Evolutionary conservation across 2,113 vertebrate genomes (phyloP), one percentile per base, ranked within the genome.

Genomic region (Psittacus erithacus): DNA sequence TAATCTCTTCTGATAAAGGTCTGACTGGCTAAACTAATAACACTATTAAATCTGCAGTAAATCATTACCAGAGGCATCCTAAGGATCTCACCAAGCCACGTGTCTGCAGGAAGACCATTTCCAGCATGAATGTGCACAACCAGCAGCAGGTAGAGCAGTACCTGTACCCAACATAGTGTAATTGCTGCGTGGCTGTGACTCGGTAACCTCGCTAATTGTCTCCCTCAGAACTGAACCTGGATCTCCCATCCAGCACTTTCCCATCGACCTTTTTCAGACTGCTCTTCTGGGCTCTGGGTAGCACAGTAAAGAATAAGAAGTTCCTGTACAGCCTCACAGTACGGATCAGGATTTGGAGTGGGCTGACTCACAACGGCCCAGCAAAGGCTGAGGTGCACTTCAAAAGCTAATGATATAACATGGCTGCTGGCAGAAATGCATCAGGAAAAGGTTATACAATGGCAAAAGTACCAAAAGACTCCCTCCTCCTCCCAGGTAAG

Each of bases 1-100:
- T 97, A 94, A 96, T 95, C 81, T 76, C 64, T 85, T 81, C 73
- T 86, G 91, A 96, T 96, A 97, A 94, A 96, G 78, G 92, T 92
- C 92, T 93, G 86, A 31, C 75, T 84, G 70, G 57, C 92, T 93
- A 92, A 91, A 79, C 69, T 86, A 93, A 96, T 95, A 94, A 93
- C 19, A 6, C 67, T 46, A 25, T 49, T 88, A 92, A 81, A 69
- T 68, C 25, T 50, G 68, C 70, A 64, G 71, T 71, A 82, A 82
- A 60, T 82, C 83, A 63, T 82, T 68, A 74, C 57, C 94, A 89
- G 69, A 91, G 82, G 74, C 82, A 82, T 80, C 38, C 49, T 57
- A 74, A 94, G 88, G 88, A 80, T 73, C 65, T 90, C 90, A 77
- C 38, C 89, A 68, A 83, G 83, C 52, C 68, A 12, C 3, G 7